These are phyloP conservation scores for Polydrusus tereticollis DNA, from an alignment of 2,888 invertebrate genomes.

Conservation along the genomic window DNA sequence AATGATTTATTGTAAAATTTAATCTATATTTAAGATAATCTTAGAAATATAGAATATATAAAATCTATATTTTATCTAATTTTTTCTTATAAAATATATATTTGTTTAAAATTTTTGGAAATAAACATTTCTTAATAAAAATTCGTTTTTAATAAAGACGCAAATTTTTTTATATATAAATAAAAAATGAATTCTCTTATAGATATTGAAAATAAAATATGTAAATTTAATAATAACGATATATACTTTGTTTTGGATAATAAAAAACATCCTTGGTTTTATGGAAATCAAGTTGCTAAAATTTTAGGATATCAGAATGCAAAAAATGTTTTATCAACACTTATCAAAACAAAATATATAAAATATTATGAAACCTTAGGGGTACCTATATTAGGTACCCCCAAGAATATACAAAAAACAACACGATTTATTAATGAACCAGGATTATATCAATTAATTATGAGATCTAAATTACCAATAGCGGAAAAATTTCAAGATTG, in stretches of 20 bases:
- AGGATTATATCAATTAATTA: background rate
- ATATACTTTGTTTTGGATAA: background rate
- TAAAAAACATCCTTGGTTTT: background rate
- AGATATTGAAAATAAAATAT: background rate
- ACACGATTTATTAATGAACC: background rate
- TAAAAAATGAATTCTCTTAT: background rate
- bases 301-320: background rate
- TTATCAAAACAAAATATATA: background rate
- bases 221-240: background rate
- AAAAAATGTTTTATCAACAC: background rate
- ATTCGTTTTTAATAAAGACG: background rate
- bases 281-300: background rate
- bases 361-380: background rate
- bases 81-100: too few species aligned
- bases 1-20: too few species aligned
- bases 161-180: background rate
- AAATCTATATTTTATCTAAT: too few species aligned
- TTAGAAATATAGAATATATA: background rate
- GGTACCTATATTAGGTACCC: background rate
- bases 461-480: background rate
- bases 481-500: background rate
- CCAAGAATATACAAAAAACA: background rate
- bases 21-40: too few species aligned
- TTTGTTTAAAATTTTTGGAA: too few species aligned
- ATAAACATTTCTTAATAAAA: background rate